These are phyloP conservation scores for Pollenia angustigena DNA, from an alignment of 2,888 invertebrate genomes.

Conservation along the genomic window DNA sequence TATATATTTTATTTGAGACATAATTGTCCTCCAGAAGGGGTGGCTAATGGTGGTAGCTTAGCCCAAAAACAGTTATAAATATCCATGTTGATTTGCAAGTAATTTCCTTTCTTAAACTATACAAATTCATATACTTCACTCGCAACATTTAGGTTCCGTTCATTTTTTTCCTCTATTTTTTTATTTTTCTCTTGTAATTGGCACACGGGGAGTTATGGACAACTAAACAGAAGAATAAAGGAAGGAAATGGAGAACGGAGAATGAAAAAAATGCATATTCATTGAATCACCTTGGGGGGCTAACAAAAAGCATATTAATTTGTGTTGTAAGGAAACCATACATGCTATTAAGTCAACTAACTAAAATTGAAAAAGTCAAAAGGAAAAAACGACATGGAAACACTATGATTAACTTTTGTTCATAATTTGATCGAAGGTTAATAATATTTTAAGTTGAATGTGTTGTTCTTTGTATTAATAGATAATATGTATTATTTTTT, in stretches of 20 bases:
- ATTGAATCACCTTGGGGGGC: constrained; percentile 53
- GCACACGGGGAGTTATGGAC: constrained; percentile 54
- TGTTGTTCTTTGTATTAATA: background rate
- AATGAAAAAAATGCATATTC: constrained; percentile 64
- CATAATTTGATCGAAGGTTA: constrained; percentile 46
- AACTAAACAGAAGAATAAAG: constrained; percentile 7
- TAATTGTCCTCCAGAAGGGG: constrained; percentile 24
- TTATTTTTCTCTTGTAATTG: constrained; percentile 43
- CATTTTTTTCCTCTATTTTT: constrained; percentile 6
- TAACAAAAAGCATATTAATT: constrained; percentile 54
- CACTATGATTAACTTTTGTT: constrained; percentile 52
- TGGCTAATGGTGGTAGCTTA: constrained; percentile 45
- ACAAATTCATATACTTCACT: constrained; percentile 6
- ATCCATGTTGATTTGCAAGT: constrained; percentile 74
- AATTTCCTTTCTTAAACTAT: constrained; percentile 72
- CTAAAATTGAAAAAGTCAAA: background rate
- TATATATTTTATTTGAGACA: constrained; percentile 53
- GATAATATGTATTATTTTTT: background rate
- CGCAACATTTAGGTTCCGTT: constrained; percentile 36
- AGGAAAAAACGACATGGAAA: background rate
- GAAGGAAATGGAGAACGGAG: background rate
- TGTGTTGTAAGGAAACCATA: constrained; percentile 46
- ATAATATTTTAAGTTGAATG: constrained; percentile 8
- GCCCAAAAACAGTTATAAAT: constrained; percentile 62
- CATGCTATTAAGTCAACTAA: constrained; percentile 45